Evolutionary conservation across 2,113 vertebrate genomes (phyloP).

Genomic region (Ia io): DNA sequence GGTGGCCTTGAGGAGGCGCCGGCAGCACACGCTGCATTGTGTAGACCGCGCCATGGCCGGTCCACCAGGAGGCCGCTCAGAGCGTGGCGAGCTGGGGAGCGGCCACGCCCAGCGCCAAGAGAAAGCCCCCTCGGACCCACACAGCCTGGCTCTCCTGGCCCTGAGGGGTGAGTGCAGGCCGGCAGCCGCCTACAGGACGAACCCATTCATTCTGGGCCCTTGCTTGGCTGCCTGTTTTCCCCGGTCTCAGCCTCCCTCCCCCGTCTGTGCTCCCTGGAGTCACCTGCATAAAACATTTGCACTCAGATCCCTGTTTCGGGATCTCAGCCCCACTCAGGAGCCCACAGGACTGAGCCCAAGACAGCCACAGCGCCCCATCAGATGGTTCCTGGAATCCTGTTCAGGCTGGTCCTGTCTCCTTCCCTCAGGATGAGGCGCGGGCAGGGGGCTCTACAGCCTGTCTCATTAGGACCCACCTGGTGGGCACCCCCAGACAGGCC

Average conservation of each 20-base stretch:
- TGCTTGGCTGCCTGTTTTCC: neutral
- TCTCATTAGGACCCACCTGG: neutral
- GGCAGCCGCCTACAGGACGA: neutral
- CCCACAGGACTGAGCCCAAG: neutral
- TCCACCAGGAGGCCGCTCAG: neutral
- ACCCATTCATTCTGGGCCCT: neutral
- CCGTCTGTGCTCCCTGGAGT: neutral
- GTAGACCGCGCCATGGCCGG: accelerated
- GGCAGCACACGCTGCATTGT: neutral
- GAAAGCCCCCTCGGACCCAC: neutral
- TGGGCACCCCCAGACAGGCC: neutral
- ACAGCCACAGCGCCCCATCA: neutral
- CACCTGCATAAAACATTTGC: neutral
- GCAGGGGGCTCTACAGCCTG: neutral
- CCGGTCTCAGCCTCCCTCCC: neutral
- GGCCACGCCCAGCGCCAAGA: neutral
- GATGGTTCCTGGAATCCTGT: neutral
- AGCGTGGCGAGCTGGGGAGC: neutral
- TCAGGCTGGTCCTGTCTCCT: no score
- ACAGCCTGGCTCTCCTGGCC: neutral
- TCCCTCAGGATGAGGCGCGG: neutral
- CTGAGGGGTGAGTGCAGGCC: no score
- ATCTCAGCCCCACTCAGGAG: neutral
- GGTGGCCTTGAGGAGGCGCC: neutral
- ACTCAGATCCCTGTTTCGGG: no score